Evolutionary conservation across 1,140 invertebrate species (phyloP), one percentile per base, ranked within the genome.

Genomic region (Eriocheir sinensis): DNA sequence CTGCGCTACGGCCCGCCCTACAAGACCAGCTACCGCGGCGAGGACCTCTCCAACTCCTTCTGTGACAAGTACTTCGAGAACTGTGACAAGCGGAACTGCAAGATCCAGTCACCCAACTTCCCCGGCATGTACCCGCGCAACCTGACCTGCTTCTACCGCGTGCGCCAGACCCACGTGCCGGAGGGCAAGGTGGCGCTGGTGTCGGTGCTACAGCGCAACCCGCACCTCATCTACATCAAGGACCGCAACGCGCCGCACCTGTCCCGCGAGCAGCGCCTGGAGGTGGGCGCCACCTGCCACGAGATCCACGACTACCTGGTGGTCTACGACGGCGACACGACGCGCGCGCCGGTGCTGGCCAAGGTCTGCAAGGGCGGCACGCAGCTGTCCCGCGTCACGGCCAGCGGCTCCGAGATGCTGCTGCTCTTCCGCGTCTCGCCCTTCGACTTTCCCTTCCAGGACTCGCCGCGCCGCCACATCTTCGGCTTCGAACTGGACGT

Each of bases 301-400:
- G 97, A 98, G 96, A 98, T 99, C 95, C 97, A 98, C 96, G 98
- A 99, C 97, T 98, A 98, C 97, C 98, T 99, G 94, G 98, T 98
- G 17, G 98, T 99, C 44, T 99, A 99, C 97, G 98, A 99, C 96
- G 98, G 98, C 80, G 98, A 98, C 96, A 99, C 98, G 92, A 99
- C 98, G 6, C 97, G 98, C 96, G 98, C 99, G 96, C 98, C 98
- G 3, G 98, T 99, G 94, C 98, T 99, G 95, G 97, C 99, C 95
- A 98, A 98, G 96, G 98, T 99, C 96, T 99, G 98, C 96, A 98
- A 98, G 8, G 98, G 98, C 79, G 95, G 95, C 36, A 98, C 98
- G 53, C 98, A 97, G 0, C 98, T 99, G 53, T 98, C 98, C 0
- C 98, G 98, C 96, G 98, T 98, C 93, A 97, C 98, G 91, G 98